Evolutionary conservation across 1,140 invertebrate species (phyloP), one percentile per base, ranked within the genome.

Genomic region (Pararge aegeria): DNA sequence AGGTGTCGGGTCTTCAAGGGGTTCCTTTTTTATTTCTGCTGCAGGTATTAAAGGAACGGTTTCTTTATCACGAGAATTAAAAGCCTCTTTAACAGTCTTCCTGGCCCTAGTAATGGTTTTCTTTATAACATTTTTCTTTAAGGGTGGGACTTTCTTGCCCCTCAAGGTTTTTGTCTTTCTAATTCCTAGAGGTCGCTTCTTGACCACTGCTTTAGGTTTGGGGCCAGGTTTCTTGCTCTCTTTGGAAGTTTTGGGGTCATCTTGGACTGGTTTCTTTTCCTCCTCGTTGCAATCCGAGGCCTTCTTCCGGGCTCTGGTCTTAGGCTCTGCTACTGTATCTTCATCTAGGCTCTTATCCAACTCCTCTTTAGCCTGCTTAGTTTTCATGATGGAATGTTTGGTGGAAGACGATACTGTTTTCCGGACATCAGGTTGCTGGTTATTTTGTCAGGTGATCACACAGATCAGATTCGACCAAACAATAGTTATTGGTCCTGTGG

Each of bases 371-470:
- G 61, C 56, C 67, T 89, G 87, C 70, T 89, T 89, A 73, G 87
- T 87, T 86, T 89, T 89, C 87, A 89, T 89, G 78, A 75, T 89
- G 87, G 85, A 87, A 87, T 89, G 77, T 87, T 66, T 74, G 72
- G 78, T 78, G 72, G 78, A 70, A 78, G 75, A 69, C 60, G 62
- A 57, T 61, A 76, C 83, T 78, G 79, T 85, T 76, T 66, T 68
- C 80, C 73, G 80, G 87, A 88, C 87, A 89, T 89, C 72, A 87
- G 87, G 84, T 82, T 75, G 61, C 72, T 78, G 67, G 49, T 58
- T 52, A 29, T 83, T 72, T 27, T 12, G 19, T 61, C 18, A 61
- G 58, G 38, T 55, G 40, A 44, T 48, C n/a, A n/a, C n/a, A n/a
- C n/a, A n/a, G n/a, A n/a, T n/a, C 53, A 29, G 49, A 24, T 38